Conservation (phyloP, 2,888 invertebrate species). For the Caenorhabditis afra region DNA sequence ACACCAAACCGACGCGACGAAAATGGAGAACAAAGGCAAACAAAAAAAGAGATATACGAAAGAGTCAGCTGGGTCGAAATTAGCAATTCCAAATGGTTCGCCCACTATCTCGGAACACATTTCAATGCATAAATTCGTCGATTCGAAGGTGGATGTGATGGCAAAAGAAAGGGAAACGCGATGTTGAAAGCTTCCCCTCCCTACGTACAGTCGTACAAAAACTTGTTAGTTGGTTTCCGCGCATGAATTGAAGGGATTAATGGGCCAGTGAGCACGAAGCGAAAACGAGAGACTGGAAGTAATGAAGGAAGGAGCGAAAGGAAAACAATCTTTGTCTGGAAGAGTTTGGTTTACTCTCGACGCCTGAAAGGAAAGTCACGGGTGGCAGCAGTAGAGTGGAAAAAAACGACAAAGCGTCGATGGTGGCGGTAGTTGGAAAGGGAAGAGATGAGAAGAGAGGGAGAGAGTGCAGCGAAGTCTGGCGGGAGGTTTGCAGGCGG, state of each 20-base stretch:
- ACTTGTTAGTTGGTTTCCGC: constrained; percentile 21
- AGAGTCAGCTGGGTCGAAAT: constrained; percentile 38
- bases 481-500: constrained; percentile 38
- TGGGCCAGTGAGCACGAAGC: constrained; percentile 18
- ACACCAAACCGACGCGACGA: constrained; percentile 6
- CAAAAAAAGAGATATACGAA: constrained; percentile 5
- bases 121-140: constrained; percentile 46
- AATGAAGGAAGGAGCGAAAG: neutral
- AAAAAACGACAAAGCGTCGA: constrained; percentile 29
- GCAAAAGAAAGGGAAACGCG: neutral
- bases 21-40: constrained; percentile 15
- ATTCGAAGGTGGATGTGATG: constrained; percentile 27
- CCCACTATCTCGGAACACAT: constrained; percentile 32
- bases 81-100: constrained; percentile 42
- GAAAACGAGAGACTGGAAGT: constrained; percentile 10
- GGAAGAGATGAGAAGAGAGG: constrained; percentile 12
- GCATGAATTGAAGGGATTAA: constrained; percentile 3
- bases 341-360: neutral
- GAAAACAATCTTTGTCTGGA: constrained; percentile 9
- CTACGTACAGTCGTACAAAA: constrained; percentile 1
- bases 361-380: neutral
- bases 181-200: neutral
- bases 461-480: constrained; percentile 15
- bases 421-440: constrained; percentile 10
- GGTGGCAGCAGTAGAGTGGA: constrained; percentile 9